Evolutionary conservation across 2,888 invertebrate genomes (phyloP), one percentile per base, ranked within the genome.

Genomic region (Lypha dubia): DNA sequence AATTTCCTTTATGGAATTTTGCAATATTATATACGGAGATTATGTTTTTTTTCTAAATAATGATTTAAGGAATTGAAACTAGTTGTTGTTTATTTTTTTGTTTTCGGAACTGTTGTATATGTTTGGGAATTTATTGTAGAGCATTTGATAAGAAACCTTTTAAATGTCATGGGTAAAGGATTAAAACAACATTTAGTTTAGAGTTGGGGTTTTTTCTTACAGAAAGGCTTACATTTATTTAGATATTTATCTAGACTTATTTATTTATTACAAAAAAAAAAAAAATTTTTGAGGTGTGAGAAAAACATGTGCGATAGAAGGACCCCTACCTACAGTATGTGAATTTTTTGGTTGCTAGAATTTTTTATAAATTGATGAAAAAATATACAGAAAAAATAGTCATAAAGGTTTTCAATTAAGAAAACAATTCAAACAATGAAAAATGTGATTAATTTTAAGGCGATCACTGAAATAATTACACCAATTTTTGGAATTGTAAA

Each of bases 101-200:
- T 77, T 68, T 44, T 20, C 13, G 15, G 63, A 84, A 80, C 56
- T 38, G 71, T 77, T 38, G 71, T 77, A 84, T 84, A 77, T 84
- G 80, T 62, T 81, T 84, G 81, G 77, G 84, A 84, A 84, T 84
- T 79, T 81, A 81, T 81, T 81, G 81, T 84, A 84, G 81, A 81
- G 81, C 77, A 79, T 60, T 44, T 41, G 68, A 70, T 74, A 60
- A 44, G 20, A 51, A 79, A 62, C 76, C 81, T 70, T 74, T n/a
- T 35, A 62, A 17, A 81, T 56, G 6, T 76, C 44, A 73, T 81
- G 44, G 74, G 63, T 77, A 84, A 81, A 81, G 81, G 84, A 84
- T 84, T 84, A 84, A 67, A 53, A 65, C 49, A 24, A 20, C n/a
- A 60, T 76, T 9, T 1, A 60, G 20, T 63, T 70, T 53, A 28